Conservation (phyloP, 2,888 invertebrate genomes). For the Nymphalis polychloros region DNA sequence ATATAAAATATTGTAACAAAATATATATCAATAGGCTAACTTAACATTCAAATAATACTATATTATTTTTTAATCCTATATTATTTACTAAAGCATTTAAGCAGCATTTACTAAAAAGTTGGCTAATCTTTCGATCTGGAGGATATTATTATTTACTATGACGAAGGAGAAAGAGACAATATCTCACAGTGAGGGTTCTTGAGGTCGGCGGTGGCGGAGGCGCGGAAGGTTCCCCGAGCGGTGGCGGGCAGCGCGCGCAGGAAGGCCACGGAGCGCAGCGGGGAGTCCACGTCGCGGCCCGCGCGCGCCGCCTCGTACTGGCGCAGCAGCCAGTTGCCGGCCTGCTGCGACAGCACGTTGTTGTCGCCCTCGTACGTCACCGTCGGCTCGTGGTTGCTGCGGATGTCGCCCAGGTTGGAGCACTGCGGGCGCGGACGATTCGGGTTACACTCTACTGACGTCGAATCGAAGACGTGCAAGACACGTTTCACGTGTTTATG, state of each 20-base stretch:
- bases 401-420: conserved; percentile 91
- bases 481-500: too few species aligned
- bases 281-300: conserved; percentile 81
- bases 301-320: conserved; percentile 81
- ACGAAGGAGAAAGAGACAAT: not conserved
- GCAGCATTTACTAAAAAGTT: too few species aligned
- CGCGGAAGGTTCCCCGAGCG: conserved; percentile 47
- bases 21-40: too few species aligned
- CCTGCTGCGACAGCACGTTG: conserved; percentile 94
- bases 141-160: too few species aligned
- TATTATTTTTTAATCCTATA: too few species aligned
- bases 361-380: conserved; percentile 97
- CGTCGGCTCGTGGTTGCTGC: conserved; percentile 93
- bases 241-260: conserved; percentile 63
- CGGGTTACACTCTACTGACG: too few species aligned
- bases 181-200: conserved; percentile 64
- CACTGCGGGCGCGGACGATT: conserved; percentile 77
- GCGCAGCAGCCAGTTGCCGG: conserved; percentile 91
- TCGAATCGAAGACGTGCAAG: too few species aligned
- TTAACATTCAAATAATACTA: too few species aligned
- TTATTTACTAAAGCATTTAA: too few species aligned
- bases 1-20: too few species aligned
- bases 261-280: conserved; percentile 87
- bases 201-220: conserved; percentile 51
- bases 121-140: too few species aligned